Evolutionary conservation across 2,888 invertebrate species (phyloP), one percentile per base, ranked within the genome.

Genomic region (Nesidiocoris tenuis): DNA sequence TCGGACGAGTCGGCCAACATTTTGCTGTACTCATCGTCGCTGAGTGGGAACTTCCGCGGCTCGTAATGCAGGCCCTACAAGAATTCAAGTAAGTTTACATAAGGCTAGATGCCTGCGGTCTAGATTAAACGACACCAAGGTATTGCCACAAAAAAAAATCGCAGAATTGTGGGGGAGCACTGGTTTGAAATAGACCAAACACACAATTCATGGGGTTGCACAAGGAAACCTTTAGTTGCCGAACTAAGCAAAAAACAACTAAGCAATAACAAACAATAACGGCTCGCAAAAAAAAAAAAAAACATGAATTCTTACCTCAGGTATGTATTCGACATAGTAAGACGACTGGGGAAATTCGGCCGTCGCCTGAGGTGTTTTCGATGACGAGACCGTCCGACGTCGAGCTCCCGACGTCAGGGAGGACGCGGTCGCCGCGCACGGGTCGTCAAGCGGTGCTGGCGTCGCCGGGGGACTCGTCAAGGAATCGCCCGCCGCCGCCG

Each of bases 51-150:
- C 79, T 84, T 84, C 67, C 93, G 87, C 56, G 90, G 88, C 77
- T 93, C 91, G 83, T 90, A 93, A 12, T 94, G 93, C 79, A 88
- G 86, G 82, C 91, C 88, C 88, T 89, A 85, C 25, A 85, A 82
- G 79, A 82, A 76, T 63, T n/a, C n/a, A n/a, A n/a, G n/a, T n/a
- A n/a, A n/a, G n/a, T n/a, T n/a, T n/a, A n/a, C n/a, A n/a, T n/a
- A n/a, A n/a, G n/a, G n/a, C n/a, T n/a, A n/a, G n/a, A n/a, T n/a
- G n/a, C n/a, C n/a, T n/a, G n/a, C n/a, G n/a, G n/a, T n/a, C n/a
- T n/a, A n/a, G n/a, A n/a, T n/a, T n/a, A n/a, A n/a, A n/a, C n/a
- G n/a, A n/a, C n/a, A n/a, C n/a, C n/a, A n/a, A n/a, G n/a, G n/a
- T n/a, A n/a, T n/a, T n/a, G n/a, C n/a, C n/a, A n/a, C n/a, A n/a